Evolutionary conservation across 1,140 invertebrate species (phyloP).

Genomic region (Frieseomelitta varia): DNA sequence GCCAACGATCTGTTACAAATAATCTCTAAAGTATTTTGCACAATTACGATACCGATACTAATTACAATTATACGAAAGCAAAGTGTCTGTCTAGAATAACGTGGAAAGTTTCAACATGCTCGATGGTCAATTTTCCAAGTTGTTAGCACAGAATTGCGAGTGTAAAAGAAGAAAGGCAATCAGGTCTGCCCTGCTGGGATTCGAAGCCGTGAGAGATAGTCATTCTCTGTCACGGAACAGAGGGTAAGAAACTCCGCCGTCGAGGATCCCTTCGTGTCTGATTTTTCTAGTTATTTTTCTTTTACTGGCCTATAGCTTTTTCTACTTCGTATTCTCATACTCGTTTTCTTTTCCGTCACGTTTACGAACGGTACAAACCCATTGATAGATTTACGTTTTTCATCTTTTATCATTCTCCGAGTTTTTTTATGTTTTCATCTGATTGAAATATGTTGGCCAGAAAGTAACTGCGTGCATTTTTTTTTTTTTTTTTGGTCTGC

Average conservation of each 20-base stretch:
- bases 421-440: no score
- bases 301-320: background rate
- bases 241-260: slow-evolving; percentile 16
- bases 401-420: background rate
- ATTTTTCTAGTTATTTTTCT: slow-evolving; percentile 19
- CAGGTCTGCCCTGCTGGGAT: slow-evolving; percentile 22
- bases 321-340: background rate
- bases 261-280: background rate
- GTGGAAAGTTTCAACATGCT: background rate
- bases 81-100: background rate
- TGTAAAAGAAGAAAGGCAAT: slow-evolving; percentile 34
- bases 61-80: background rate
- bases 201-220: slow-evolving; percentile 10
- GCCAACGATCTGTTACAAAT: no score
- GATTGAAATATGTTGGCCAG: no score
- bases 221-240: slow-evolving; percentile 13
- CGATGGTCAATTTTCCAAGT: slow-evolving; percentile 6
- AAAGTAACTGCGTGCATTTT: no score
- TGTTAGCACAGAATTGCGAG: slow-evolving; percentile 17
- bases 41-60: background rate
- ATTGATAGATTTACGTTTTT: background rate
- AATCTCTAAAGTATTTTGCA: no score
- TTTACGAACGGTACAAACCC: background rate
- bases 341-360: no score
- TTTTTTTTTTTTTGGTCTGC: no score